Base-by-base conservation (phyloP, 2,113 vertebrate genomes). In the Hepsetus odoe region DNA sequence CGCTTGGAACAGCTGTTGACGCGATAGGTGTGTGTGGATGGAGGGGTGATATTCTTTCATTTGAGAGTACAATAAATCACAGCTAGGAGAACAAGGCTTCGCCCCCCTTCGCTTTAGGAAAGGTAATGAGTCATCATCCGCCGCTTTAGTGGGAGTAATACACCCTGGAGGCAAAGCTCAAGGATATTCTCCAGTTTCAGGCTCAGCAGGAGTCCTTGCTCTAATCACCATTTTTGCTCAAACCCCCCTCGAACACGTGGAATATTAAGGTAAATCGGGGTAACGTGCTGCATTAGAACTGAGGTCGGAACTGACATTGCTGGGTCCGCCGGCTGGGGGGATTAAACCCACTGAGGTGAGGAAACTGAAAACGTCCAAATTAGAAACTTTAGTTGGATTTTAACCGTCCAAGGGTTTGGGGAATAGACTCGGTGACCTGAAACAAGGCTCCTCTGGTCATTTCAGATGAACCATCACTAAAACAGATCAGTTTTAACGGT, bases 161-260 rank as follows among this genome's bases (percentile, higher is more conserved):
- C 30, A 35, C 16, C 30, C 16, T 8, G 30, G 30, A 64, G 30
- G 18, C 24, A 6, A 58, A 44, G 14, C 49, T 74, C 11, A 51
- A 69, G 32, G 64, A 32, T 42, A 68, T 18, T 20, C 56, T 61
- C 20, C 33, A 24, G 22, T 1, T 40, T 74, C 38, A 35, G 0
- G 44, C 38, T 13, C 49, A 49, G 40, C 30, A 5, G 40, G 66
- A 28, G 38, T 35, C 38, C 13, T 24, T 26, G 5, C 44, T 72
- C 28, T 72, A 53, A 79, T 79, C 68, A 65, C 24, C 32, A 58
- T 38, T 51, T 38, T 67, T 67, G 33, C 33, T 74, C 69, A 22
- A 6, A 42, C 0, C 10, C 8, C 30, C 56, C 32, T 32, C 33
- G 61, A 73, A 67, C 44, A 74, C 58, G 42, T 73, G 13, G 44